Base-by-base conservation (phyloP, 2,797 vertebrate species). In the Myripristis murdjan region DNA sequence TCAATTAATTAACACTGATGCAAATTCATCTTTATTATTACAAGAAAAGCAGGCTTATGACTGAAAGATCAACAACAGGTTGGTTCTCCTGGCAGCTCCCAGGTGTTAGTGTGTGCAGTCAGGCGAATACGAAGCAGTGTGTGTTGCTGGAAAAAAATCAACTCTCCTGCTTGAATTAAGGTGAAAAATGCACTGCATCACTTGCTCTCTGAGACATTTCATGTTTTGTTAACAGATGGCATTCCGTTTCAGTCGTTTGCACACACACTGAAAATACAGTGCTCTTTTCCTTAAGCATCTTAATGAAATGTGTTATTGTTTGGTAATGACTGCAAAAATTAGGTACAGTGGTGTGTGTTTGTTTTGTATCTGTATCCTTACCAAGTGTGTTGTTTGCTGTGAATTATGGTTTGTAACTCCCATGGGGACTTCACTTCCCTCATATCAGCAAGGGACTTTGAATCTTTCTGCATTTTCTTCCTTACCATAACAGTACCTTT, bases 1-100 rank as follows among this genome's bases (percentile, higher is more conserved):
- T 53, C 48, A 31, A 60, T 6, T 35, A 11, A 1, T 56, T 73
- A 24, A 6, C 64, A 53, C 43, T 51, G 33, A 7, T 39, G 12
- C 48, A 20, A 35, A 76, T 81, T n/a, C 8, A 33, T 68, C 31
- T 47, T 35, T 43, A 54, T 64, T 28, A 74, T 57, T 31, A 48
- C 20, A 15, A 37, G 37, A 33, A 23, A 57, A 68, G 2, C 51
- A 41, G 56, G 33, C 41, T 58, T 15, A n/a, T 26, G 24, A n/a
- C 58, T 59, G 79, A 65, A 46, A 43, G 58, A 76, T 64, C 41
- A 26, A 79, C 73, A 60, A 73, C 70, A 51, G 37, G 56, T 56
- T 60, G 41, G 51, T 2, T 69, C 54, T 48, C 12, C 12, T 24
- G 35, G 49, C 26, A 18, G 61, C 51, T 72, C 56, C 31, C 8